A percentile compares a stretch with the other conserved stretches of the same genome.
These are phyloP conservation scores for Bungarus multicinctus DNA, from an alignment of 2,113 vertebrate species.

Conservation along the genomic window DNA sequence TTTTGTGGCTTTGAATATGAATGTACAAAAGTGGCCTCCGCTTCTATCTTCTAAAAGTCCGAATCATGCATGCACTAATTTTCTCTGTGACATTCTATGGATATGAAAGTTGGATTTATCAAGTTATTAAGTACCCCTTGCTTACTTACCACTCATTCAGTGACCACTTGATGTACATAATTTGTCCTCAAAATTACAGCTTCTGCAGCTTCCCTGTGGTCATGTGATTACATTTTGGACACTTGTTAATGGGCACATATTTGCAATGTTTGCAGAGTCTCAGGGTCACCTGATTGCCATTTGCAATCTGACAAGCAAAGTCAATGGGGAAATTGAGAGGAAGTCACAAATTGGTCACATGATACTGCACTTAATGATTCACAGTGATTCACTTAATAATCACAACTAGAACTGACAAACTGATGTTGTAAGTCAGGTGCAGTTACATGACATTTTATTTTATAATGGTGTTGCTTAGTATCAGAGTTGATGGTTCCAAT, in stretches of 20 bases:
- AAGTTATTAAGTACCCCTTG: neutral
- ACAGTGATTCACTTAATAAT: neutral
- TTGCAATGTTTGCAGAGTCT: neutral
- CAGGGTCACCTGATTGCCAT: neutral
- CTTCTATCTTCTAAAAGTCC: neutral
- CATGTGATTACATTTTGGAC: neutral
- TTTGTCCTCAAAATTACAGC: neutral
- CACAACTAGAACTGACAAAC: neutral
- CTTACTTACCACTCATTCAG: neutral
- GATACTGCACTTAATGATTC: neutral
- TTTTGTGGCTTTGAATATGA: neutral
- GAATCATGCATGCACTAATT: neutral
- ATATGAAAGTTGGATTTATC: neutral
- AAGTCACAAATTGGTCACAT: neutral
- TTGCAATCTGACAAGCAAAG: neutral
- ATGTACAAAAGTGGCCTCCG: neutral
- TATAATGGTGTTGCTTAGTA: neutral
- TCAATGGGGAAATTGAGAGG: neutral
- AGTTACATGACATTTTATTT: neutral
- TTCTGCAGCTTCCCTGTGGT: neutral
- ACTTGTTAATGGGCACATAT: neutral
- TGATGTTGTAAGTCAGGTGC: neutral
- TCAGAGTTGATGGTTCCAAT: neutral
- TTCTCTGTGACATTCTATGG: neutral
- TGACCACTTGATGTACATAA: neutral